phyloP scores from a whole-genome alignment of 1,140 invertebrate species.

The Capitella teleta region DNA sequence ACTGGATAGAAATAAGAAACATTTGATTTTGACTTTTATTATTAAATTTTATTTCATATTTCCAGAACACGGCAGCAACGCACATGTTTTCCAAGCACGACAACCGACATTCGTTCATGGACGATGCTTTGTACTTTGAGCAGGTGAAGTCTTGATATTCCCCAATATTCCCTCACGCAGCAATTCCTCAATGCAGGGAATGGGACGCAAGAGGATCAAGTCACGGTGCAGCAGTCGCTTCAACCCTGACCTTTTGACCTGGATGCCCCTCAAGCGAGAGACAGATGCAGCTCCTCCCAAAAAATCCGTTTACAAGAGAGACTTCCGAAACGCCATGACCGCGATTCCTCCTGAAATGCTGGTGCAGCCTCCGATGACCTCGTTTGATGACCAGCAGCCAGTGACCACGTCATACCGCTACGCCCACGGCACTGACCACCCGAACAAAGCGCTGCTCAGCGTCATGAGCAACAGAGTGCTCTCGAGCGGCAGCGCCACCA shows the following conservation, averaged over 20 bases:
- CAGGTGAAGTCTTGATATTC: slow-evolving; percentile 21
- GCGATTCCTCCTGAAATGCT: slow-evolving; percentile 16
- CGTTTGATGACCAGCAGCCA: slow-evolving; percentile 22
- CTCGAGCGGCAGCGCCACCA: too few species aligned
- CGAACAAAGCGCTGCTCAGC: slow-evolving; percentile 22
- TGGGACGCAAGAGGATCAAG: slow-evolving; percentile 25
- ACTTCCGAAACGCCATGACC: too few species aligned
- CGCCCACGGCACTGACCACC: slow-evolving; percentile 22
- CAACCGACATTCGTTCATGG: slow-evolving; percentile 30
- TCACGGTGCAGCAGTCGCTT: slow-evolving; percentile 23
- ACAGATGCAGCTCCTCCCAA: slow-evolving; percentile 21
- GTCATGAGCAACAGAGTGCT: slow-evolving; percentile 28
- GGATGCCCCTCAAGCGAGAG: slow-evolving; percentile 27
- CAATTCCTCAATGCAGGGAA: slow-evolving; percentile 21
- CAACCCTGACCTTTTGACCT: slow-evolving; percentile 29
- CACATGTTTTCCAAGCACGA: slow-evolving; percentile 37
- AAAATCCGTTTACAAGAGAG: slow-evolving; percentile 24
- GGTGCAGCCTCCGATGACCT: slow-evolving; percentile 24
- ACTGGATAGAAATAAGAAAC: too few species aligned
- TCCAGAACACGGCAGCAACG: slow-evolving; percentile 14
- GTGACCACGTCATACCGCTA: slow-evolving; percentile 13
- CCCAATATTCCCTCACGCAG: neutral
- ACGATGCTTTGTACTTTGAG: slow-evolving; percentile 32
- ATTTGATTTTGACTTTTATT: too few species aligned
- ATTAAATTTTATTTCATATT: too few species aligned